Base-by-base conservation (phyloP, 2,888 invertebrate genomes). In the Agrilus biguttatus region DNA sequence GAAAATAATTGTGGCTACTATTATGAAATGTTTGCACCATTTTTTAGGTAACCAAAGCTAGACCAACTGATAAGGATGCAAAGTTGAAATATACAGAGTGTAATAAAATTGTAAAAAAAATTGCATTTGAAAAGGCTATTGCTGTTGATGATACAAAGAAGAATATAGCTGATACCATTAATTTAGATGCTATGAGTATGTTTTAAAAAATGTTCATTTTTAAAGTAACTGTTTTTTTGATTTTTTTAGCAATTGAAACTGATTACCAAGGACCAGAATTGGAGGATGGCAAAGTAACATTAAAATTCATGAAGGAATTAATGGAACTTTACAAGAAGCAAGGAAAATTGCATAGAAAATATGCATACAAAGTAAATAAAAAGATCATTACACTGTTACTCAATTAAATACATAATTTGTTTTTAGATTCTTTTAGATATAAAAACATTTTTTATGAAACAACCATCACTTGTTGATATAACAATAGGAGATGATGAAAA, bases 61-160 rank as follows among this genome's bases (percentile, higher is more conserved):
- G 85, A 58, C 97, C 97, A 51, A 87, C 77, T 67, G 96, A 98
- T 67, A 83, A 84, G 61, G 96, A 96, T 72, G 96, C 96, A 2
- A 86, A 86, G 67, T 63, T 80, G 50, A 97, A 97, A 66, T 93
- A 74, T 64, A 80, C 75, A 40, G 96, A 97, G 70, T 98, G 98
- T 68, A 85, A 80, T 63, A 98, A 97, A 72, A 89, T 98, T 58
- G 87, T 96, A 8, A 89, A 86, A 64, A 85, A 87, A 70, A 75
- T 89, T 53, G 93, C 95, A 8, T 98, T 98, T 68, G 91, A 95
- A 64, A 89, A 88, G 63, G 98, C 98, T 10, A 98, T 98, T 58
- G 81, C 95, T 2, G 86, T 90, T 1, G 93, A 97, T 56, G 87
- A 89, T 54, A 80, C 78, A 39, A 86, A 85, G 59, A 85, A 84